Evolutionary conservation across 2,113 vertebrate species (phyloP).

Genomic region (Typhlomys cinereus): DNA sequence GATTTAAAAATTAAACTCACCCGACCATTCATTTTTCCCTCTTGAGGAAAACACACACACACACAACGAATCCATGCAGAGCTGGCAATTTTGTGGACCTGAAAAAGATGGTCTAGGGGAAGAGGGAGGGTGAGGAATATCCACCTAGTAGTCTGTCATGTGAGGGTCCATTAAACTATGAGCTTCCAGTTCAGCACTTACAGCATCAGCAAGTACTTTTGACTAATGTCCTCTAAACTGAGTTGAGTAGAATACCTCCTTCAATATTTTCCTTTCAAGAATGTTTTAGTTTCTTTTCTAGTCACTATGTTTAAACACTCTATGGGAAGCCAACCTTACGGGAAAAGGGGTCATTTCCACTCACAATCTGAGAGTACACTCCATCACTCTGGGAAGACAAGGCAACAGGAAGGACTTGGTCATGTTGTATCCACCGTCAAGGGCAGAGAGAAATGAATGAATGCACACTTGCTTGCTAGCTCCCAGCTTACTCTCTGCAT

Average conservation of each 20-base stretch:
- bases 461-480: too few relatives aligned
- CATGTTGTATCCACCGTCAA: too few relatives aligned
- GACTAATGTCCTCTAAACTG: not conserved
- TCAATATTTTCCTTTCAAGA: constrained; percentile 29
- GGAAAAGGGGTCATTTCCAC: too few relatives aligned
- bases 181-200: not conserved
- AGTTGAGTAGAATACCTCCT: constrained; percentile 23
- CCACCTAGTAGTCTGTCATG: not conserved
- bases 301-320: too few relatives aligned
- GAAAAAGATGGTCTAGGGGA: not conserved
- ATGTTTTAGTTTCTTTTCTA: too few relatives aligned
- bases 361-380: too few relatives aligned
- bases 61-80: constrained; percentile 30
- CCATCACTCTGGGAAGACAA: too few relatives aligned
- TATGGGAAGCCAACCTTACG: too few relatives aligned
- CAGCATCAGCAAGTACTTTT: not conserved
- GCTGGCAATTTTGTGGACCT: not conserved
- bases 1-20: constrained; percentile 74
- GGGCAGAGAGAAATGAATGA: too few relatives aligned
- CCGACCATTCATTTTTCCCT: constrained; percentile 61
- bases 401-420: too few relatives aligned
- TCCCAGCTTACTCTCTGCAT: too few relatives aligned
- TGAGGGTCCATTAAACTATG: constrained; percentile 12
- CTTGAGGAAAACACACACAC: constrained; percentile 57
- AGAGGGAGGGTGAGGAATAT: not conserved